A percentile compares a stretch with the other conserved stretches of the same genome.
phyloP scores from a whole-genome alignment of 2,797 vertebrate species.

The Astyanax mexicanus region DNA sequence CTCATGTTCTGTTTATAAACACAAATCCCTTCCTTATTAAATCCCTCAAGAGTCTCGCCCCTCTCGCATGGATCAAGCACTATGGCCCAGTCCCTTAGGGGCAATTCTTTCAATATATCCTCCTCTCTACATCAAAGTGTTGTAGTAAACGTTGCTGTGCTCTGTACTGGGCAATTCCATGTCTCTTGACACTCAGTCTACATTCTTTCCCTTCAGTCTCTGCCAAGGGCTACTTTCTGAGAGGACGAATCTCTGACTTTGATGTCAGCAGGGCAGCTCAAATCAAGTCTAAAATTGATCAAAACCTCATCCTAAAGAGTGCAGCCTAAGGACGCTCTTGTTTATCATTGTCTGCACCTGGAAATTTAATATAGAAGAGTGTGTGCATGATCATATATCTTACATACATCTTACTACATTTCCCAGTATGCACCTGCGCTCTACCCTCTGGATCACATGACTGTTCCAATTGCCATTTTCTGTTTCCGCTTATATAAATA shows the following conservation, averaged over 20 bases:
- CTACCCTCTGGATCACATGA: too few relatives aligned
- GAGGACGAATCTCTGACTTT: slow-evolving; percentile 11
- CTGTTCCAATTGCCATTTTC: too few relatives aligned
- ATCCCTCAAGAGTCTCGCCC: neutral
- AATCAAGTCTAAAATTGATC: slow-evolving; percentile 1
- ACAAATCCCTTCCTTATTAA: slow-evolving; percentile 15
- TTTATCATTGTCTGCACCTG: neutral
- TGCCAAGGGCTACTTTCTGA: slow-evolving; percentile 4
- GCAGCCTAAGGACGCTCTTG: neutral
- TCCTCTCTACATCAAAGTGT: slow-evolving; percentile 23
- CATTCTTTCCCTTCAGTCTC: slow-evolving; percentile 3
- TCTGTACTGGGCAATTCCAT: neutral
- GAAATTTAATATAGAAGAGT: neutral
- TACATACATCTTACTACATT: too few relatives aligned
- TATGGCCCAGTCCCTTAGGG: neutral
- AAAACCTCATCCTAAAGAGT: slow-evolving; percentile 12
- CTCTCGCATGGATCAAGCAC: slow-evolving; percentile 14
- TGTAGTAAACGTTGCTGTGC: neutral
- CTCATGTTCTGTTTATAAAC: slow-evolving; percentile 33
- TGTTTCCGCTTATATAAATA: too few relatives aligned
- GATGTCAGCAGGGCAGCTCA: neutral
- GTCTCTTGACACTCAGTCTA: neutral
- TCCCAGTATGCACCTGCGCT: too few relatives aligned
- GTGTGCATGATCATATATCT: neutral
- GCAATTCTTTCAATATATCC: neutral